These are phyloP conservation scores for Halcyon senegalensis DNA, from an alignment of 2,113 vertebrate species.

Conservation along the genomic window DNA sequence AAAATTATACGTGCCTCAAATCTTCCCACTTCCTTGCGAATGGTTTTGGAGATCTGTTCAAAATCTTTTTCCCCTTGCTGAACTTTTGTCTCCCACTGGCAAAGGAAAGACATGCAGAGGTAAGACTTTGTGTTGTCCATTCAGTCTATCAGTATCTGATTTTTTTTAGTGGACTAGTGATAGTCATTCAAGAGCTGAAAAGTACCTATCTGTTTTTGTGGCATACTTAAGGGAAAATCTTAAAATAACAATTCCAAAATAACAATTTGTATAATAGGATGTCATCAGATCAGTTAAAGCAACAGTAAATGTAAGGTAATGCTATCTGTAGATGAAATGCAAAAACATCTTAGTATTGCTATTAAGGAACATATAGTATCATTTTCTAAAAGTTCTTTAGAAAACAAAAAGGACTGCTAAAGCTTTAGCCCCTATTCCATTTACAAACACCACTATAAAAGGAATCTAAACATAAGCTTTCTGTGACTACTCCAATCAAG, in stretches of 20 bases:
- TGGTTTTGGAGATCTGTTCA: constrained; percentile 97
- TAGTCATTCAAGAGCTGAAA: background rate
- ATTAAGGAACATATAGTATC: background rate
- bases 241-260: background rate
- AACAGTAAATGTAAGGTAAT: background rate
- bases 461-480: background rate
- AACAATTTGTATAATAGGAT: background rate
- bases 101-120: constrained; percentile 66
- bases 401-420: background rate
- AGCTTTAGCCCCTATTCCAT: background rate
- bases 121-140: constrained; percentile 7
- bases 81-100: constrained; percentile 95
- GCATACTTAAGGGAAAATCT: background rate
- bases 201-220: background rate
- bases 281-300: background rate
- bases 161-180: background rate
- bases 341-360: background rate
- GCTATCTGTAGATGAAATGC: background rate
- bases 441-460: background rate
- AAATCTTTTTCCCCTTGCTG: constrained; percentile 98
- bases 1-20: constrained; percentile 88
- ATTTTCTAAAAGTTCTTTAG: background rate
- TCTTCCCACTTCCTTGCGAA: constrained; percentile 94
- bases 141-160: background rate
- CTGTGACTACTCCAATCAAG: background rate